Evolutionary conservation across 2,888 invertebrate species (phyloP), one percentile per base, ranked within the genome.

Genomic region (Notocelia uddmanniana): DNA sequence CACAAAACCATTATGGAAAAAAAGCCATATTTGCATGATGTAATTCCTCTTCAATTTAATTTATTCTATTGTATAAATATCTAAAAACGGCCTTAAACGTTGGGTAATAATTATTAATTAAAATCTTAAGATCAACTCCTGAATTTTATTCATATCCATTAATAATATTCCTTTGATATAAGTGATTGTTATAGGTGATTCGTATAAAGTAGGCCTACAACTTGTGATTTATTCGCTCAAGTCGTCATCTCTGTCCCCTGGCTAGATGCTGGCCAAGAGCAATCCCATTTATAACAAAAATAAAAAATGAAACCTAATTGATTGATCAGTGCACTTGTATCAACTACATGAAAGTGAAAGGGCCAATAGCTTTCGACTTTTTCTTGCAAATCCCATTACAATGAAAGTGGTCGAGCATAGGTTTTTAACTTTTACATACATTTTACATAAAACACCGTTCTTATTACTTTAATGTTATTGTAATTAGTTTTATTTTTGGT

Each of bases 331-430:
- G 19, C n/a, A 50, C 62, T 52, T 34, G 18, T 69, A 68, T 45
- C 18, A 54, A 31, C 21, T 63, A 52, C 13, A 72, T 48, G 67
- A 71, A 71, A 71, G 71, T 71, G 71, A 71, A 71, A 67, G 71
- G 66, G 59, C 66, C 55, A 48, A 18, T 45, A 63, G n/a, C 70
- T 48, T 57, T 69, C 62, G 19, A 64, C 70, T 70, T 70, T 70
- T 70, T 70, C 58, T 70, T 41, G 64, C 54, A 15, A 62, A 57
- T 37, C 34, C 59, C 34, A 67, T 60, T 67, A 67, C 55, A 50
- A 72, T 26, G 67, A 72, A 72, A 72, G 60, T 18, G 34, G 68
- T 52, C 34, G 23, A 41, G 41, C 60, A 45, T 69, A 60, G 58
- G 15, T 26, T 59, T 13, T 31, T 58, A 54, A 50, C 60, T 62